These are phyloP conservation scores for Caenorhabditis sp. DNA, from an alignment of 2,888 invertebrate genomes.

Conservation along the genomic window DNA sequence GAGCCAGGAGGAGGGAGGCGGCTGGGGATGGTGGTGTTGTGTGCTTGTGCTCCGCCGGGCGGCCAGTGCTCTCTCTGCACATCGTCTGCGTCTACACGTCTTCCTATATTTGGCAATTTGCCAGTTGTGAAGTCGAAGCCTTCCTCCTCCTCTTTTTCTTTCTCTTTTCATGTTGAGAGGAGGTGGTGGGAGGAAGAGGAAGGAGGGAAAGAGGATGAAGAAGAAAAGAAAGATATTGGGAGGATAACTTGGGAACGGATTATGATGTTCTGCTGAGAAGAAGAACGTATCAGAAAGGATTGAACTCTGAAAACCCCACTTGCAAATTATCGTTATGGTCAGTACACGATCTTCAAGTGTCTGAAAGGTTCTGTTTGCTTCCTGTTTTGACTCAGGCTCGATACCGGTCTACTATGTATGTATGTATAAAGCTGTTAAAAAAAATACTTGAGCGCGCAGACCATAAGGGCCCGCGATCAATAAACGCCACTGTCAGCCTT, in stretches of 20 bases:
- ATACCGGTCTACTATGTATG: no score
- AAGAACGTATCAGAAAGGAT: no score
- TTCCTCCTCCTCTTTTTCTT: conserved; percentile 22
- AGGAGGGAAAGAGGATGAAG: conserved; percentile 2
- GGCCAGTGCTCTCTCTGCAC: background rate
- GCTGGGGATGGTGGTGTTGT: conserved; percentile 34
- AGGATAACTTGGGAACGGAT: background rate
- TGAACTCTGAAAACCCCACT: no score
- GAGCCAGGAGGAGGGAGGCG: background rate
- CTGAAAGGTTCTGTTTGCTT: no score
- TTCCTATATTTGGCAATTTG: conserved; percentile 66
- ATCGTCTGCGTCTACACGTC: conserved; percentile 31
- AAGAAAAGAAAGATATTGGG: background rate
- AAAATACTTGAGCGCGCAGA: no score
- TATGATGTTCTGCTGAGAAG: no score
- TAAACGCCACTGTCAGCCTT: no score
- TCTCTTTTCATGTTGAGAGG: conserved; percentile 5
- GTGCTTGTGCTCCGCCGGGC: conserved; percentile 47
- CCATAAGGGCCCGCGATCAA: no score
- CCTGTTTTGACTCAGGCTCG: no score
- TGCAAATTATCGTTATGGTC: no score
- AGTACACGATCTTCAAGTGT: no score
- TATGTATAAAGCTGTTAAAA: no score
- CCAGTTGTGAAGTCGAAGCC: conserved; percentile 61
- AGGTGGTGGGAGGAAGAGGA: conserved; percentile 6